Conservation (phyloP, 2,888 invertebrate species). For the Pseudococcus jackbeardsleyi region DNA sequence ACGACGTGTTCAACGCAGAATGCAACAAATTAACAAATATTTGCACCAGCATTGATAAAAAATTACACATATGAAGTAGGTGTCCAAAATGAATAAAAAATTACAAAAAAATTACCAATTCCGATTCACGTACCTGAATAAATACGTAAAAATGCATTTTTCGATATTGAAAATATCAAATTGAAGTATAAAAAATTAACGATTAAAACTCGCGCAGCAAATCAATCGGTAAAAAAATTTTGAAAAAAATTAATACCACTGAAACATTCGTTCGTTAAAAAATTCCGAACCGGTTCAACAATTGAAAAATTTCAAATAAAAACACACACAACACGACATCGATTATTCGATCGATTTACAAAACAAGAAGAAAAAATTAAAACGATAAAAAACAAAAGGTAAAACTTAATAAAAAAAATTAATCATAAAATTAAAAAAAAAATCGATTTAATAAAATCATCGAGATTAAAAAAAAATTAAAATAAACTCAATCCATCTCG, state of each 20-base stretch:
- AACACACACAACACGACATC: constrained; percentile 40
- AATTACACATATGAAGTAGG: background rate
- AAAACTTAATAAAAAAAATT: constrained; percentile 4
- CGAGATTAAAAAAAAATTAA: background rate
- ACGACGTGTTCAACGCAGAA: background rate
- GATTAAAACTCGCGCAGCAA: constrained; percentile 18
- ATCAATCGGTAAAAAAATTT: constrained; percentile 14
- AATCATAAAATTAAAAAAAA: background rate
- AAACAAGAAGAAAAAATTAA: background rate
- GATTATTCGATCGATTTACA: constrained; percentile 24
- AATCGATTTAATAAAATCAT: constrained; percentile 11
- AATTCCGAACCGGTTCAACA: background rate
- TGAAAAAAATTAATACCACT: background rate
- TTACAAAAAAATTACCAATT: too few relatives aligned
- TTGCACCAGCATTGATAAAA: background rate
- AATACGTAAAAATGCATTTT: constrained; percentile 48
- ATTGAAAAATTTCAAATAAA: constrained; percentile 29
- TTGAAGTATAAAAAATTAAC: background rate
- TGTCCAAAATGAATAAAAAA: background rate
- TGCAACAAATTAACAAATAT: background rate
- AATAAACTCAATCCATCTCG: background rate
- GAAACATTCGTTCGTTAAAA: constrained; percentile 9
- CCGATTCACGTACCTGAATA: constrained; percentile 5
- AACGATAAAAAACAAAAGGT: background rate
- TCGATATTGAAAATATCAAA: background rate